Conservation (phyloP, 2,888 invertebrate species). For the Sphecodes monilicornis region DNA sequence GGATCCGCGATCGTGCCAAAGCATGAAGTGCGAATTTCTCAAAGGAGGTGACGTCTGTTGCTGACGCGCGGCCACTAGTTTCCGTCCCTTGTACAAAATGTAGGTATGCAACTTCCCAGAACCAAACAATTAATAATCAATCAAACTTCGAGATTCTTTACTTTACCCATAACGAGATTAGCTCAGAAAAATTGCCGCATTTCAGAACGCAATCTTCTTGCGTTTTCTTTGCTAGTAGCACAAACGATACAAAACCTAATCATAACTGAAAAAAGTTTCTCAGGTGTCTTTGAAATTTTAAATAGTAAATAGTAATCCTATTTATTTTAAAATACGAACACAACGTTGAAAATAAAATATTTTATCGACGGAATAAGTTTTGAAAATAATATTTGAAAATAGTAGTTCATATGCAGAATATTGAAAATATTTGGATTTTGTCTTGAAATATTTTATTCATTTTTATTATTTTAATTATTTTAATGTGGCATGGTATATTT, state of each 20-base stretch:
- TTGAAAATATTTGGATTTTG: no score
- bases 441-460: no score
- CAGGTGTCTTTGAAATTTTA: no score
- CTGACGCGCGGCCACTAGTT: neutral
- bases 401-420: no score
- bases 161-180: neutral
- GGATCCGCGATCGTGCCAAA: neutral
- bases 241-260: neutral
- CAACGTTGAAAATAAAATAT: no score
- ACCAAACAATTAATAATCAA: neutral
- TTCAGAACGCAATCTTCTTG: neutral
- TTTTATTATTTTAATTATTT: no score
- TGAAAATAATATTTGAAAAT: no score
- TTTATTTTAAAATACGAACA: no score
- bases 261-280: neutral
- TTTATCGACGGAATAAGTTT: no score
- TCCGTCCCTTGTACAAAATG: neutral
- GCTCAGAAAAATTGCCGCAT: neutral
- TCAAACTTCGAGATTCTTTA: neutral
- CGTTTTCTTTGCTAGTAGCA: neutral
- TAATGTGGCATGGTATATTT: no score
- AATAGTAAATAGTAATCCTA: no score
- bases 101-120: neutral
- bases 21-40: conserved; percentile 1
- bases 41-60: neutral